Conservation (phyloP, 2,113 vertebrate species). For the Spheniscus mendiculus region DNA sequence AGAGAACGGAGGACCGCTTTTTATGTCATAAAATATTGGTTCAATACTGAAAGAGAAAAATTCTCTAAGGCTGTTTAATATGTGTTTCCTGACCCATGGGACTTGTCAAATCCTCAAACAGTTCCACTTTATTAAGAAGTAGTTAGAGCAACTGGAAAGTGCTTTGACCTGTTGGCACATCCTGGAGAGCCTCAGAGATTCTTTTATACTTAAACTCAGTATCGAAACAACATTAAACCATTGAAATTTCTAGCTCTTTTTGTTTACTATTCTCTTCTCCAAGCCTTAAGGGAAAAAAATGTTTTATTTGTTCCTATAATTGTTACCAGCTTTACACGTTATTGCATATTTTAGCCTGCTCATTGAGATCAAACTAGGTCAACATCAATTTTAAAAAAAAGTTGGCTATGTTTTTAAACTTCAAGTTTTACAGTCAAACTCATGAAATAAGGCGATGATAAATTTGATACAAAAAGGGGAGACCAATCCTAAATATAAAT, state of each 20-base stretch:
- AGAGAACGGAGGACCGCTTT: background rate
- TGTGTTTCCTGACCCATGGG: slow-evolving; percentile 56
- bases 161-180: slow-evolving; percentile 54
- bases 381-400: background rate
- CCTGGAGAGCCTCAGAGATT: slow-evolving; percentile 47
- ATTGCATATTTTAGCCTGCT: background rate
- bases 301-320: background rate
- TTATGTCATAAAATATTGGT: slow-evolving; percentile 17
- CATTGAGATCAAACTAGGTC: background rate
- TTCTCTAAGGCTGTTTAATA: slow-evolving; percentile 46
- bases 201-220: slow-evolving; percentile 45
- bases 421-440: background rate
- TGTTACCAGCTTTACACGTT: background rate
- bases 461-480: background rate
- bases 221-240: slow-evolving; percentile 3
- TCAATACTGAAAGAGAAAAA: slow-evolving; percentile 16
- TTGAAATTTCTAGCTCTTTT: slow-evolving; percentile 2
- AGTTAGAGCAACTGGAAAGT: slow-evolving; percentile 50
- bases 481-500: background rate
- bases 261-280: background rate
- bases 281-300: background rate
- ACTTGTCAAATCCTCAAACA: slow-evolving; percentile 65
- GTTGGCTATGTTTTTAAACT: background rate
- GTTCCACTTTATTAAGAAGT: slow-evolving; percentile 65
- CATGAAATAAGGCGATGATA: background rate